Evolutionary conservation across 2,113 vertebrate genomes (phyloP), one percentile per base, ranked within the genome.

Genomic region (Bagarius yarrelli): DNA sequence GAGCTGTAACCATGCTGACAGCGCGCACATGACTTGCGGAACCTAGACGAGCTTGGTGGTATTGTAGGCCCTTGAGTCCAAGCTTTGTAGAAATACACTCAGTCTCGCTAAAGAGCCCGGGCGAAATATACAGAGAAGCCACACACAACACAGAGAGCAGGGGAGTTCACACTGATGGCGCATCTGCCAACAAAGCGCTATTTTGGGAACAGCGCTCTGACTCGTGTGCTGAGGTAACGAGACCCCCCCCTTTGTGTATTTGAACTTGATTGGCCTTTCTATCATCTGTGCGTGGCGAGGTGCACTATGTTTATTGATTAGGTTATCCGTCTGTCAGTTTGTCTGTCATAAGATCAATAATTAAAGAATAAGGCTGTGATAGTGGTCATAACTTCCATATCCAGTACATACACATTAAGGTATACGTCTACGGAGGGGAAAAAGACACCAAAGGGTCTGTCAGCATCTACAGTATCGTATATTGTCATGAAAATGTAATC

Each of bases 1-100:
- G 74, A 81, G 74, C 63, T 47, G 83, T 84, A 85, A 63, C 78
- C 82, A 83, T 85, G 73, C 71, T 50, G 52, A 76, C 78, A 32
- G 61, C 32, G 55, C 67, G 66, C 25, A 16, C 44, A 19, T n/a
- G 25, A 52, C 19, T 21, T 52, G 25, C 47, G 16, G 25, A 50
- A 52, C 3, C 44, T 12, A 56, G 50, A 32, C 78, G 69, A 23
- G 53, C 44, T 12, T 9, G 13, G 23, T 27, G 53, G 55, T 27
- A 78, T 60, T 82, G 21, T 36, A 44, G 76, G 53, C 87, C 84
- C 84, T 78, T 72, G 86, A 63, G 3, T 40, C 36, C 36, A 40
- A 40, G 8, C 36, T 40, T 40, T 40, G 36, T 40, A 40, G 36
- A 40, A 40, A 47, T 63, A 34, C 32, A 47, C 30, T 36, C 15